Evolutionary conservation across 2,113 vertebrate genomes (phyloP).

Genomic region (Xiphias gladius): DNA sequence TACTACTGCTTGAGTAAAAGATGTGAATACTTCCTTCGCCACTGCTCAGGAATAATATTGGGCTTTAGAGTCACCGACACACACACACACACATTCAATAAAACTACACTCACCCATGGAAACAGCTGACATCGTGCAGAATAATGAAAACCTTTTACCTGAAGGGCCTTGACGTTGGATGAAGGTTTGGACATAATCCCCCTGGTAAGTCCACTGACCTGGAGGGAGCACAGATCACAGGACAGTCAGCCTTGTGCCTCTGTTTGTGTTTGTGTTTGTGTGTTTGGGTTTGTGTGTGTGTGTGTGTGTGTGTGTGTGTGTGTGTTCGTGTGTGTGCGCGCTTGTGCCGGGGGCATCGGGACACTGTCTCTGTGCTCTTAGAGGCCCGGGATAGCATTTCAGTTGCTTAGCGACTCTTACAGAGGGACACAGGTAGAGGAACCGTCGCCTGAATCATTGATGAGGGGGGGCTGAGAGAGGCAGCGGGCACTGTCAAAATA

Average conservation of each 20-base stretch:
- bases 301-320: slow-evolving; percentile 22
- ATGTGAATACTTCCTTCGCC: background rate
- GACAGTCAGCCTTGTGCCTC: slow-evolving; percentile 58
- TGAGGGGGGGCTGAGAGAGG: slow-evolving; percentile 68
- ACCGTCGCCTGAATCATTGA: slow-evolving; percentile 93
- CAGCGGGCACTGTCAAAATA: slow-evolving; percentile 36
- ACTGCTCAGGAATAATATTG: background rate
- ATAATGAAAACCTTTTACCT: slow-evolving; percentile 87
- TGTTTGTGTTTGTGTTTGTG: slow-evolving; percentile 28
- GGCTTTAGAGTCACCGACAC: background rate
- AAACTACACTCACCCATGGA: slow-evolving; percentile 1
- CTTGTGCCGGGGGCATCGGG: slow-evolving; percentile 50
- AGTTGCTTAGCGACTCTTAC: slow-evolving; percentile 89
- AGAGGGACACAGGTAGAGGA: slow-evolving; percentile 84
- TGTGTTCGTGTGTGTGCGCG: slow-evolving; percentile 25
- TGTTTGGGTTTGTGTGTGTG: slow-evolving; percentile 16
- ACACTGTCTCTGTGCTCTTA: slow-evolving; percentile 77
- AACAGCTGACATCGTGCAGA: background rate
- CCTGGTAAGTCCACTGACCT: slow-evolving; percentile 76
- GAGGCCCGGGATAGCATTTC: slow-evolving; percentile 89
- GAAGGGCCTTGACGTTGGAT: slow-evolving; percentile 96
- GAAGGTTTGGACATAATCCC: slow-evolving; percentile 94
- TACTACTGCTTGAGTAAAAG: background rate
- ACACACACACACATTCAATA: background rate
- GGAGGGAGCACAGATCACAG: slow-evolving; percentile 68